Percentiles rank a stretch among this genome's conserved stretches.
phyloP scores from a whole-genome alignment of 2,113 vertebrate species.

The Thermophis baileyi region DNA sequence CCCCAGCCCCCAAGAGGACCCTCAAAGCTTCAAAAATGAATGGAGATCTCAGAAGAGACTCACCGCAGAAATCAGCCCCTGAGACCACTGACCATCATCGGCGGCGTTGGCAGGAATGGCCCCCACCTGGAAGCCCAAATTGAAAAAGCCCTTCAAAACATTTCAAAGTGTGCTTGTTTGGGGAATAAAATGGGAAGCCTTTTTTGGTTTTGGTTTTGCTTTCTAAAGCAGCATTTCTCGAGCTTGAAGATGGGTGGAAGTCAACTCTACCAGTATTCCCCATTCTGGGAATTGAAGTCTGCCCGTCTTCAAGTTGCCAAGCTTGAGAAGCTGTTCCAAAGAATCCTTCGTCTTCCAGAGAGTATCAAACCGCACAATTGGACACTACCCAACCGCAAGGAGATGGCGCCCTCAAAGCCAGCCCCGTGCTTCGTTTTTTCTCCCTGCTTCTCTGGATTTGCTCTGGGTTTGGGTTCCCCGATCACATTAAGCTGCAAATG shows the following conservation, averaged over 20 bases:
- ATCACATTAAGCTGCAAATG: background rate
- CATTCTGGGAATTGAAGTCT: background rate
- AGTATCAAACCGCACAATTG: no score
- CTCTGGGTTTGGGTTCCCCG: background rate
- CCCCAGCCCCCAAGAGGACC: background rate
- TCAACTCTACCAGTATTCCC: background rate
- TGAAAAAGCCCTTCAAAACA: background rate
- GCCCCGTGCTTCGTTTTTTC: background rate
- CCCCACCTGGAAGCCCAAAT: conserved; percentile 80
- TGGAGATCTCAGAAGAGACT: conserved; percentile 61
- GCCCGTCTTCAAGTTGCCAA: background rate
- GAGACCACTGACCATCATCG: conserved; percentile 98
- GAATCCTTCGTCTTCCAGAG: background rate
- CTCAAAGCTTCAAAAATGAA: background rate
- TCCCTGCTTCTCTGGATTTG: background rate
- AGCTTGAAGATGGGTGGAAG: background rate
- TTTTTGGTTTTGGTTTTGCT: background rate
- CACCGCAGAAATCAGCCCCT: conserved; percentile 97
- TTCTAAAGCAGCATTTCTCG: background rate
- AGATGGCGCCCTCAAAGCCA: background rate
- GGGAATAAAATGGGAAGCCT: background rate
- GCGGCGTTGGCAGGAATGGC: conserved; percentile 93
- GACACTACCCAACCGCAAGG: background rate
- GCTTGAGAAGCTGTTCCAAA: background rate
- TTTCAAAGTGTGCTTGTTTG: background rate